Conservation (phyloP, 2,797 vertebrate species). For the Fistularia tabacaria region DNA sequence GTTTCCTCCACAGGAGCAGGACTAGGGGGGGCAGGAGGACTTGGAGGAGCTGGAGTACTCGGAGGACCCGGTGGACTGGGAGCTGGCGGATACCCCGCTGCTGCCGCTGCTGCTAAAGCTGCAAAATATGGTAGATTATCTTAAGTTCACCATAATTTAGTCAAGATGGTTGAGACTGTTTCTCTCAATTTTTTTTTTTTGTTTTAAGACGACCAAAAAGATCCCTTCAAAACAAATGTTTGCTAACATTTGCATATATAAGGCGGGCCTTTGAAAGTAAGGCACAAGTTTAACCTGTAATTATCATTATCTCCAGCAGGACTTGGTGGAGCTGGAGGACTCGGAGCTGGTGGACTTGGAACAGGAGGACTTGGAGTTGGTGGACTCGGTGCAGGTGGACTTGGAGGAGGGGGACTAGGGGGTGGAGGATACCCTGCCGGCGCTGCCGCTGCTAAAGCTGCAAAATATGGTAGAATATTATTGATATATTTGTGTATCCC, state of each 20-base stretch:
- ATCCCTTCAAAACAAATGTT: no score
- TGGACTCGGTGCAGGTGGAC: background rate
- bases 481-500: background rate
- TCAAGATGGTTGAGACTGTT: no score
- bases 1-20: background rate
- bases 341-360: background rate
- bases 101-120: no score
- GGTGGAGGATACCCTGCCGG: constrained; percentile 5
- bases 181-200: no score
- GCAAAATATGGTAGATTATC: no score
- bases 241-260: no score
- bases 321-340: constrained; percentile 1
- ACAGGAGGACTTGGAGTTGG: background rate
- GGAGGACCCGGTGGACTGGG: background rate
- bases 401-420: background rate
- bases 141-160: no score
- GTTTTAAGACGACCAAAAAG: no score
- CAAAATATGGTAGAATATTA: constrained; percentile 8
- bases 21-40: constrained; percentile 1
- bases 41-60: background rate
- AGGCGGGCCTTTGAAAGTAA: no score
- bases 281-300: background rate
- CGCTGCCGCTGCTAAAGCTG: constrained; percentile 14
- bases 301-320: background rate
- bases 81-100: no score